These are phyloP conservation scores for Ormyrus thymus DNA, from an alignment of 2,888 invertebrate genomes.

Conservation along the genomic window DNA sequence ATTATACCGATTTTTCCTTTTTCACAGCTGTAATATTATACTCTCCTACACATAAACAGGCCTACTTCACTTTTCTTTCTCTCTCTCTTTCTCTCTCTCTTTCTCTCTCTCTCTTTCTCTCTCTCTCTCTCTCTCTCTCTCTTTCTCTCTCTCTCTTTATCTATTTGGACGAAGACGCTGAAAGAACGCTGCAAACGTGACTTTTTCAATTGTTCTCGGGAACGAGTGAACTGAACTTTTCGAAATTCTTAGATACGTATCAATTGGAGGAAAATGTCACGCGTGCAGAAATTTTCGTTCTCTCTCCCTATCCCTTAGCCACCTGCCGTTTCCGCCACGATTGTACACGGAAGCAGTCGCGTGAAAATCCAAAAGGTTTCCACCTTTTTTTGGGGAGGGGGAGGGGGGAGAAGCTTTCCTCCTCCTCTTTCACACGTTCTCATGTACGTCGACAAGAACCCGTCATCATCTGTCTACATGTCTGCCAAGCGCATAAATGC, in stretches of 20 bases:
- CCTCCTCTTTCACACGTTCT: too few relatives aligned
- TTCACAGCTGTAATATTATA: constrained; percentile 18
- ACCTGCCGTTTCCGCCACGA: too few relatives aligned
- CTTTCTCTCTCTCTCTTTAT: constrained; percentile 7
- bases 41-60: constrained; percentile 1
- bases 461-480: too few relatives aligned
- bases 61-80: constrained; percentile 9
- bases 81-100: constrained; percentile 21
- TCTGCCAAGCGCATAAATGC: too few relatives aligned
- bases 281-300: constrained; percentile 15
- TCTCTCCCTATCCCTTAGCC: constrained; percentile 2
- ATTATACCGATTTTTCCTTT: not conserved
- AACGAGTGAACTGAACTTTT: too few relatives aligned
- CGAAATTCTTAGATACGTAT: too few relatives aligned
- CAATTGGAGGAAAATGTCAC: not conserved
- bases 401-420: too few relatives aligned
- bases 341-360: too few relatives aligned
- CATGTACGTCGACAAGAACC: too few relatives aligned
- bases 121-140: constrained; percentile 19
- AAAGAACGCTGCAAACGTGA: constrained; percentile 4
- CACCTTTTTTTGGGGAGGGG: too few relatives aligned
- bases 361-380: too few relatives aligned
- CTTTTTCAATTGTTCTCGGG: not conserved
- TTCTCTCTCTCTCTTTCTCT: constrained; percentile 3
- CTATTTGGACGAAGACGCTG: constrained; percentile 3